A percentile compares a stretch with the other conserved stretches of the same genome.
phyloP scores from a whole-genome alignment of 2,888 invertebrate species.

The Lasius platythorax region DNA sequence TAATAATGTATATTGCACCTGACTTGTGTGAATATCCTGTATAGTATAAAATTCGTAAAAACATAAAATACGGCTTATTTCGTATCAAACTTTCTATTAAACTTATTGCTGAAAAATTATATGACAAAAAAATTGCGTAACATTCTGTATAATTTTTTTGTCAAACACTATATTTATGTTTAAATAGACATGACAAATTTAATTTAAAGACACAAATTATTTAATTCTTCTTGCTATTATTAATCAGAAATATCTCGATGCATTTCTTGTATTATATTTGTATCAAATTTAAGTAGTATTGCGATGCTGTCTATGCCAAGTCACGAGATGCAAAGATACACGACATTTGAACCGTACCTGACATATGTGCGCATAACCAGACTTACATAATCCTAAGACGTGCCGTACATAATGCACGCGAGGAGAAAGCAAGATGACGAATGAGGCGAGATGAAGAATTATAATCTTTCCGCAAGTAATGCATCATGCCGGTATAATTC shows the following conservation, averaged over 20 bases:
- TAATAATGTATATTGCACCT: not conserved
- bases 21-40: not conserved
- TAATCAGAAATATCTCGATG: slow-evolving; percentile 21
- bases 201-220: not conserved
- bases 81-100: not conserved
- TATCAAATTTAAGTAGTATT: not conserved
- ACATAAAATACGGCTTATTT: not conserved
- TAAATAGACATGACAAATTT: not conserved
- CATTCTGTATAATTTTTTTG: not conserved
- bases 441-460: slow-evolving; percentile 71
- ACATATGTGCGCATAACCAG: slow-evolving; percentile 33
- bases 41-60: slow-evolving; percentile 11
- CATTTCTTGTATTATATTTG: not conserved
- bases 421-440: slow-evolving; percentile 67
- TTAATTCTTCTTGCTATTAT: slow-evolving; percentile 5
- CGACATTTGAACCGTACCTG: slow-evolving; percentile 28
- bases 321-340: slow-evolving; percentile 32
- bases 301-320: slow-evolving; percentile 18
- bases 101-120: not conserved
- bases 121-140: not conserved
- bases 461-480: slow-evolving; percentile 67
- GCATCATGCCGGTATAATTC: slow-evolving; percentile 61
- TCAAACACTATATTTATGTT: not conserved
- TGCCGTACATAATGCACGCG: slow-evolving; percentile 54
- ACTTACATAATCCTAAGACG: slow-evolving; percentile 25